Evolutionary conservation across 2,797 vertebrate species (phyloP), one percentile per base, ranked within the genome.

Genomic region (Hippopotamyrus pictus): DNA sequence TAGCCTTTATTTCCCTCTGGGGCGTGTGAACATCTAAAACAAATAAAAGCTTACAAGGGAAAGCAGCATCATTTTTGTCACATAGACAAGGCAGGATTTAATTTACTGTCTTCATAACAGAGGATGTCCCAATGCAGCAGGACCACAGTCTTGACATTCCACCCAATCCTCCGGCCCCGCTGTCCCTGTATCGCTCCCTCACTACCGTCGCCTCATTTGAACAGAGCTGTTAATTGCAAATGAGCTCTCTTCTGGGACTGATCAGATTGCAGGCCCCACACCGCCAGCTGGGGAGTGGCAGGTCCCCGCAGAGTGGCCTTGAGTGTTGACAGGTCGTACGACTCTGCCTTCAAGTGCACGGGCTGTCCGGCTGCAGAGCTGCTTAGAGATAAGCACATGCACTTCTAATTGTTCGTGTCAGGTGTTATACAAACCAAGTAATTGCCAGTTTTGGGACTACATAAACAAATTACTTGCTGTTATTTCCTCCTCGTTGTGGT

Each of bases 221-320:
- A 89, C 89, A 90, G 84, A 79, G 29, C 73, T 91, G 89, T 90
- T 90, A 89, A 89, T 91, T 89, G 88, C 88, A 91, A 89, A 89
- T 82, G 88, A 25, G 44, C 25, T 87, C 19, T n/a, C 69, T 85
- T 50, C 73, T 33, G 83, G 54, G 50, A n/a, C 50, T 22, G 87
- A 73, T 88, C 88, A 51, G 83, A 89, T 89, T 48, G 88, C 19
- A 33, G 48, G 76, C 22, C n/a, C 62, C 51, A 25, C 29, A 48
- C 50, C 14, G 9, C 33, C 37, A 14, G 54, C 57, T 51, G 44
- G 14, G 22, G 17, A 4, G 79, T n/a, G n/a, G 22, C 48, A 29
- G 83, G 22, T 17, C 83, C 83, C 48, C 29, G 48, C n/a, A 51
- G 48, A 29, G 19, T 33, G 48, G 83, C 83, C 22, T 12, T 22